Evolutionary conservation across 1,140 invertebrate species (phyloP), one percentile per base, ranked within the genome.

Genomic region (Lutraria rhynchaena): DNA sequence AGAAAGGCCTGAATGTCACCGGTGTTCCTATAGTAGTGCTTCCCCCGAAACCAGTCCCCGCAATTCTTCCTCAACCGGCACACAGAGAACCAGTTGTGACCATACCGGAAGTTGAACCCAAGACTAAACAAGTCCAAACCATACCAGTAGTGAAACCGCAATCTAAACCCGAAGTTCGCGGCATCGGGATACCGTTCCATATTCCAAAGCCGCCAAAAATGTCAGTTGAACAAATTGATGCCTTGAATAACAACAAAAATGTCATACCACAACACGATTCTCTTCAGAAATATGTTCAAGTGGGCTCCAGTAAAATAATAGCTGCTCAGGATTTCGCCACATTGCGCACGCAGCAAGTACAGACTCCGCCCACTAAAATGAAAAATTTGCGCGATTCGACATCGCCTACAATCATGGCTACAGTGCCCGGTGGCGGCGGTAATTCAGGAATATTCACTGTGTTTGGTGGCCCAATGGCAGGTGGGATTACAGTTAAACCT

Each of bases 281-380:
- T 0, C 46, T 75, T 29, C 73, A 75, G 22, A 75, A 60, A 31
- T 75, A 75, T 33, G 58, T 63, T n/a, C 53, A 63, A 15, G 73
- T 75, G 22, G 73, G 73, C 0, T 60, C 53, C n/a, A 75, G 73
- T 31, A 44, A 41, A 49, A 44, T 75, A 24, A 60, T 75, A n/a
- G 55, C 57, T 17, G 55, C 55, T n/a, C 31, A 17, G 11, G 73
- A 75, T 31, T 75, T 58, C 33, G 27, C 55, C 24, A 57, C 70
- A 44, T 4, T 58, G 27, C 70, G 55, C 17, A 27, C 24, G 31
- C 70, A 58, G 7, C 53, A 57, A 58, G 53, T 58, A 3, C 53
- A 57, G 35, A 58, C 55, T 33, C 70, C 70, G 24, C 35, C 55
- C 17, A 73, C 70, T 29, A 17, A 29, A 1, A 4, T 9, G 17